phyloP scores from a whole-genome alignment of 2,797 vertebrate species.

The Bufotes viridis region DNA sequence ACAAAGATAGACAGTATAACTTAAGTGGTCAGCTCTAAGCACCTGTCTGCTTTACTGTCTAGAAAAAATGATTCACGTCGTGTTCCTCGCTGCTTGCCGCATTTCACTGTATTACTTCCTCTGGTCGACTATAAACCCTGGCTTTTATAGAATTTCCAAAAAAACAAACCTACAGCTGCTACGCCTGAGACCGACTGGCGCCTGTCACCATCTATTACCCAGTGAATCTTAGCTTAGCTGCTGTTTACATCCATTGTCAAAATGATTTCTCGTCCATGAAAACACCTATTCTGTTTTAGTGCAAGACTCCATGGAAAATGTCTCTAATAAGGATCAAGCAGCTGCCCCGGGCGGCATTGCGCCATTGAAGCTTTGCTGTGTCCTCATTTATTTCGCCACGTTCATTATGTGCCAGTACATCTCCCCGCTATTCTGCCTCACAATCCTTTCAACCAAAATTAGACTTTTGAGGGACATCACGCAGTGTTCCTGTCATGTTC shows the following conservation, averaged over 20 bases:
- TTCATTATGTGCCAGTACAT: slow-evolving; percentile 32
- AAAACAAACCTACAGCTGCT: background rate
- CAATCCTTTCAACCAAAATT: slow-evolving; percentile 42
- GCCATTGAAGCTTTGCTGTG: slow-evolving; percentile 38
- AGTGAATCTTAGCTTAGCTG: background rate
- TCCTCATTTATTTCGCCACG: slow-evolving; percentile 32
- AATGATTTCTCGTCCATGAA: slow-evolving; percentile 15
- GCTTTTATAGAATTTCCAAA: background rate
- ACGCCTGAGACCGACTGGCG: background rate
- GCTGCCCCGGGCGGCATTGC: slow-evolving; percentile 28
- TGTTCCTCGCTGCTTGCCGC: background rate
- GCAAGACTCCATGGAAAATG: slow-evolving; percentile 35
- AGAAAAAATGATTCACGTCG: background rate
- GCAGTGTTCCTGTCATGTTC: slow-evolving; percentile 42
- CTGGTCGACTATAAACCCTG: background rate
- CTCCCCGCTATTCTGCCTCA: slow-evolving; percentile 33
- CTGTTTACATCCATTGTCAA: background rate
- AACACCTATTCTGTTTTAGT: slow-evolving; percentile 23
- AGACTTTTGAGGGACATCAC: slow-evolving; percentile 32
- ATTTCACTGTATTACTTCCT: background rate
- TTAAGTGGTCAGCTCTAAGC: background rate
- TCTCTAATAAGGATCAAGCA: slow-evolving; percentile 33
- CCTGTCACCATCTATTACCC: background rate
- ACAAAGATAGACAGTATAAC: background rate
- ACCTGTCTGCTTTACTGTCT: background rate